Percentiles rank a stretch among this genome's conserved stretches.
Evolutionary conservation across 92 coral and sea anemone genomes (phyloP).

Genomic region (Hydrozoanthus gracilis): DNA sequence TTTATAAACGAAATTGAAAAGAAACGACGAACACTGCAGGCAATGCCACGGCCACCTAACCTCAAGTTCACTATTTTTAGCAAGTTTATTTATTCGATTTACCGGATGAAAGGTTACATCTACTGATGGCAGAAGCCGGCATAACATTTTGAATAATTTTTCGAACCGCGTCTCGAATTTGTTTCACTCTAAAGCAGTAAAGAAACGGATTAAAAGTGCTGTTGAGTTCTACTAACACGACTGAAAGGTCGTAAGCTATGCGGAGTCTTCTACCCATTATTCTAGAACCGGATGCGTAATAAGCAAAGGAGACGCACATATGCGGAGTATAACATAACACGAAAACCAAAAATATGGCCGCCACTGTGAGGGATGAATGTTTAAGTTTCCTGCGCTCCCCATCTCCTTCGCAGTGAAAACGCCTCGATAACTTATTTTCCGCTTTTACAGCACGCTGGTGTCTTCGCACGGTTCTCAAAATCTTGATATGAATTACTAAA

Average conservation of each 20-base stretch:
- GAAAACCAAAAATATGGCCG: constrained; percentile 19
- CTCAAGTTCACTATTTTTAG: no score
- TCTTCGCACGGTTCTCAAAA: constrained; percentile 11
- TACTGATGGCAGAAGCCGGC: no score
- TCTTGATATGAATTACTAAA: neutral
- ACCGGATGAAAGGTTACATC: no score
- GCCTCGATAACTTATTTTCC: neutral
- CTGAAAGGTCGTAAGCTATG: constrained; percentile 10
- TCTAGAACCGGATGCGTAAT: neutral
- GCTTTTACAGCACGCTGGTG: neutral
- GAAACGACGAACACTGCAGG: no score
- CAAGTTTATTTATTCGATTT: no score
- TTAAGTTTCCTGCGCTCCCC: constrained; percentile 10
- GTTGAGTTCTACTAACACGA: constrained; percentile 17
- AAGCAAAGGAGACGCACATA: constrained; percentile 11
- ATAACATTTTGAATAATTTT: neutral
- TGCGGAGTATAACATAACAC: constrained; percentile 20
- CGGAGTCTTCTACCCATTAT: constrained; percentile 24
- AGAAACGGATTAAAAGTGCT: constrained; percentile 29
- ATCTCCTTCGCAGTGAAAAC: constrained; percentile 20
- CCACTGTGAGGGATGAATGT: constrained; percentile 26
- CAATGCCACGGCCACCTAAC: no score
- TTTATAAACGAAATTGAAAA: no score
- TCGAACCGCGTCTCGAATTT: neutral
- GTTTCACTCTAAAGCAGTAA: constrained; percentile 24